Conservation (phyloP, 1,140 invertebrate genomes). For the Arctopsyche grandis region DNA sequence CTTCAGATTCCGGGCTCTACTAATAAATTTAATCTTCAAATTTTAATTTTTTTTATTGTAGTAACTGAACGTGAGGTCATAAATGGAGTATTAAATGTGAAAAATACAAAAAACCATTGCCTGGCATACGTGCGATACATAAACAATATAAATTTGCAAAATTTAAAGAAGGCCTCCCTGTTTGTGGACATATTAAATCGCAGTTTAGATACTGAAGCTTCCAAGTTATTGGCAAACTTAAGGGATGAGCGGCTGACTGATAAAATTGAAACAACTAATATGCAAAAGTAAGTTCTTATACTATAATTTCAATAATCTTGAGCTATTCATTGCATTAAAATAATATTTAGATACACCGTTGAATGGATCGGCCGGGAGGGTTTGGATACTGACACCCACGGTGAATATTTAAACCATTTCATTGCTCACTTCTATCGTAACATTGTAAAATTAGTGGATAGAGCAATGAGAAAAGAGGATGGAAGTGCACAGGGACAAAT, state of each 20-base stretch:
- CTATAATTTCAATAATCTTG: neutral
- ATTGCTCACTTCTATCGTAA: conserved; percentile 95
- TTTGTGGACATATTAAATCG: conserved; percentile 96
- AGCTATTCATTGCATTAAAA: neutral
- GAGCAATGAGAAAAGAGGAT: conserved; percentile 94
- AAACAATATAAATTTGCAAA: conserved; percentile 97
- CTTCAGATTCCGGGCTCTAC: too few relatives aligned
- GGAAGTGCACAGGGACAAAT: conserved; percentile 93
- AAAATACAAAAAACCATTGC: conserved; percentile 96
- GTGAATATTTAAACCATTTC: conserved; percentile 95
- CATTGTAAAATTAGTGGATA: conserved; percentile 91
- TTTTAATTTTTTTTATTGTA: too few relatives aligned
- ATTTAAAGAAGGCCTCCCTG: conserved; percentile 91
- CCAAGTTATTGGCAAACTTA: conserved; percentile 88
- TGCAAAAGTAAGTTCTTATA: conserved; percentile 75
- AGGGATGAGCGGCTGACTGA: conserved; percentile 87
- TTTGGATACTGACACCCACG: conserved; percentile 90
- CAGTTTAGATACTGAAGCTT: conserved; percentile 93
- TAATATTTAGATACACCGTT: conserved; percentile 81
- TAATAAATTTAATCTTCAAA: too few relatives aligned
- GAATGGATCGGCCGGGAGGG: conserved; percentile 98
- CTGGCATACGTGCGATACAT: conserved; percentile 96
- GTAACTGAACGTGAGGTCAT: conserved; percentile 98
- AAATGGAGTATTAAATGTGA: conserved; percentile 92
- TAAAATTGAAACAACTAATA: conserved; percentile 89